These are phyloP conservation scores for Drosophila neonasuta DNA, from an alignment of 2,888 invertebrate genomes.

Conservation along the genomic window DNA sequence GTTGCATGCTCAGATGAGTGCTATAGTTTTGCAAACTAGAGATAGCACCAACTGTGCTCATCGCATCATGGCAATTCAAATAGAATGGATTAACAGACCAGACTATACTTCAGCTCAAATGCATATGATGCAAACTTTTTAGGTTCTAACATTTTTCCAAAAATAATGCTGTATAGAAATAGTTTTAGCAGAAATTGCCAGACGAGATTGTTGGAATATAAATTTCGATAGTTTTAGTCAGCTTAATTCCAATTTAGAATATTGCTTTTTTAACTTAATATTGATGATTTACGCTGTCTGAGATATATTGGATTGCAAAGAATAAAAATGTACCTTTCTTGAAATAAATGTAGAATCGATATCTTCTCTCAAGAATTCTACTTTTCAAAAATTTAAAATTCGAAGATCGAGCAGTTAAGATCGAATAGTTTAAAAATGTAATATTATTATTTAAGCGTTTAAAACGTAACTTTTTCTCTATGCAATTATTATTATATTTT, in stretches of 20 bases:
- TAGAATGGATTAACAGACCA: conserved; percentile 4
- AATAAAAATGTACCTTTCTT: too few relatives aligned
- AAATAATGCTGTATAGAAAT: background rate
- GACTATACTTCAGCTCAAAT: conserved; percentile 1
- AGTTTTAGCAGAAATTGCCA: background rate
- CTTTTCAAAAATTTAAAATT: too few relatives aligned
- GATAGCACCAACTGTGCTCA: conserved; percentile 6
- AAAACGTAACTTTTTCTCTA: too few relatives aligned
- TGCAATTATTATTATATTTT: too few relatives aligned
- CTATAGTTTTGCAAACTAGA: background rate
- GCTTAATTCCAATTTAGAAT: background rate
- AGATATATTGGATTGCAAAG: too few relatives aligned
- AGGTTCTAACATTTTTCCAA: background rate
- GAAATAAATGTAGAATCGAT: too few relatives aligned
- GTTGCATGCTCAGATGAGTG: conserved; percentile 12
- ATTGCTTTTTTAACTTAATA: too few relatives aligned
- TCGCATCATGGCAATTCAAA: conserved; percentile 18
- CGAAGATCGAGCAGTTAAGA: too few relatives aligned
- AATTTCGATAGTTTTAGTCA: background rate
- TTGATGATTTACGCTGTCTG: too few relatives aligned
- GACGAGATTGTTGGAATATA: background rate
- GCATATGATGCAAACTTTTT: background rate
- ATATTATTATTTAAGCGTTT: too few relatives aligned
- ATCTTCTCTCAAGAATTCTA: too few relatives aligned
- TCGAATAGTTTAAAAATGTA: too few relatives aligned